Base-by-base conservation (phyloP, 2,888 invertebrate genomes). In the Trisateles emortualis region DNA sequence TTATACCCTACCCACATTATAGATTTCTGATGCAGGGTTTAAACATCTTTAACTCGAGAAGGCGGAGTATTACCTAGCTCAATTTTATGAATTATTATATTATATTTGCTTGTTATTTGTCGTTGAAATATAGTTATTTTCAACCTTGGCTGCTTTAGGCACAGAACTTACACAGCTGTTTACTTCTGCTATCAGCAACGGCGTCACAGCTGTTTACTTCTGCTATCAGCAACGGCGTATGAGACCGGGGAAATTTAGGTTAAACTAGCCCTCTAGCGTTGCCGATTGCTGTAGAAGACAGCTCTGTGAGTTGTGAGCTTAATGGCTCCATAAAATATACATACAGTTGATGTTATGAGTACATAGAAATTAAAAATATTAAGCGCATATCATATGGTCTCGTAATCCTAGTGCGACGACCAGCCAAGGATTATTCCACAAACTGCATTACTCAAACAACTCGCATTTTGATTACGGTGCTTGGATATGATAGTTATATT, bases 21-120 rank as follows among this genome's bases (percentile, higher is more conserved):
- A 5, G 50, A 57, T 56, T 65, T 19, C 46, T 53, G 63, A 68
- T 64, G 55, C 74, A 63, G 68, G 62, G 59, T 64, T 51, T 62
- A 24, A 9, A 62, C 46, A 67, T 72, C 59, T 70, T n/a, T n/a
- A 62, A 53, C 59, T 51, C 69, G 26, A 56, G 73, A 76, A 70
- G 78, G 72, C 76, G 83, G 79, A 72, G 83, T 78, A 81, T 74
- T 79, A 78, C 83, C 83, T 91, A 91, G 91, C 91, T 91, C 91
- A 91, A 91, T 91, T 91, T 87, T 89, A 91, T 79, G 77, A 71
- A 78, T 83, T 83, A 81, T 82, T 80, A 83, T 81, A 83, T 78
- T 84, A 66, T 72, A 86, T 79, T 85, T 75, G 88, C 89, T 88
- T 87, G 90, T 90, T 89, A 83, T 81, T 76, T 73, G 71, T 82